phyloP scores from a whole-genome alignment of 2,797 vertebrate species.

The Falco novaeseelandiae region DNA sequence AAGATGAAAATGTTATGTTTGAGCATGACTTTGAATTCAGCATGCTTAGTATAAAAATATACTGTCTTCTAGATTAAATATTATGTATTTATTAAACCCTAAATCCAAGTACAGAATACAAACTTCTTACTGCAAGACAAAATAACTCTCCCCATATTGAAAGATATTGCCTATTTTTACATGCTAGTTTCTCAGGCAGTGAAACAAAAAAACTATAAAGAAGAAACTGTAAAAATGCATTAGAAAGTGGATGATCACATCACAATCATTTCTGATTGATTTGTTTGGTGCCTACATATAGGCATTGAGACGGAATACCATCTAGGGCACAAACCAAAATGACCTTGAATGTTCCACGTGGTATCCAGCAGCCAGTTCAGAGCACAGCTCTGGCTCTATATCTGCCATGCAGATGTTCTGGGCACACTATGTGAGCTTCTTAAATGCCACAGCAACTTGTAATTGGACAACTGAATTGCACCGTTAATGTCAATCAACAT shows the following conservation, averaged over 20 bases:
- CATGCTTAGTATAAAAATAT: neutral
- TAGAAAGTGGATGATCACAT: neutral
- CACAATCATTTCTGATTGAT: neutral
- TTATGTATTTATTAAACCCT: neutral
- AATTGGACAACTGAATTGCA: neutral
- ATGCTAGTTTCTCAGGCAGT: neutral
- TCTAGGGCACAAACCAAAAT: neutral
- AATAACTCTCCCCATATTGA: neutral
- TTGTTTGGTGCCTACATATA: neutral
- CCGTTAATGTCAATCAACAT: neutral
- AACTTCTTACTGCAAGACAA: neutral
- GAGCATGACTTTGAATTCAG: neutral
- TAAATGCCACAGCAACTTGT: constrained; percentile 13
- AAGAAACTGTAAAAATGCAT: neutral
- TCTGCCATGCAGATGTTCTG: neutral
- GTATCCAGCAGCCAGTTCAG: neutral
- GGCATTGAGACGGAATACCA: neutral
- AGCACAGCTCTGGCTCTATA: neutral
- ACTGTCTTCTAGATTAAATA: too few relatives aligned
- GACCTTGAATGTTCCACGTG: neutral
- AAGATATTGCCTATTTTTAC: neutral
- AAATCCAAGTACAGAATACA: neutral
- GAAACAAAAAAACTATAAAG: neutral
- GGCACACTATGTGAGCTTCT: neutral
- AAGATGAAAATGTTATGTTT: neutral